Conservation (phyloP, 2,888 invertebrate genomes). For the Camponotus fellah region DNA sequence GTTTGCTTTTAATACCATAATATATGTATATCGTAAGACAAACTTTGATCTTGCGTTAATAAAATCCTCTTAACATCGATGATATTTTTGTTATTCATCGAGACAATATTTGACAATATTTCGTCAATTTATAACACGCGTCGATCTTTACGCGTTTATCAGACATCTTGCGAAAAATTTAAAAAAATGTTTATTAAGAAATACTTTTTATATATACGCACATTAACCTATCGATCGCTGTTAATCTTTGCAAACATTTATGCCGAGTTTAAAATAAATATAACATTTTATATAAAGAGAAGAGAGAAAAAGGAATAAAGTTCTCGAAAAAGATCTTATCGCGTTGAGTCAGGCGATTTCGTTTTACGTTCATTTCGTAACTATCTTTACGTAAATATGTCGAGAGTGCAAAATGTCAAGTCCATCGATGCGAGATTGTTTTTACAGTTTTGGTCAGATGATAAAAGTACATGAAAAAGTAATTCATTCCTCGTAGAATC, state of each 20-base stretch:
- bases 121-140: background rate
- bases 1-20: constrained; percentile 48
- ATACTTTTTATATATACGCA: background rate
- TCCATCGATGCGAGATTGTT: constrained; percentile 49
- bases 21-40: constrained; percentile 17
- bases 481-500: background rate
- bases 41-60: constrained; percentile 38
- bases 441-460: constrained; percentile 46
- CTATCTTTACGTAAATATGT: constrained; percentile 60
- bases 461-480: constrained; percentile 39
- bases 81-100: no score
- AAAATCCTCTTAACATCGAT: constrained; percentile 1
- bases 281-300: constrained; percentile 30
- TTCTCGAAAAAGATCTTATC: constrained; percentile 48
- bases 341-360: constrained; percentile 45
- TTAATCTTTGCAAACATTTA: background rate
- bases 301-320: background rate
- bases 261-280: constrained; percentile 27
- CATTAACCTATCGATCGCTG: background rate
- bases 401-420: constrained; percentile 63
- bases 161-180: background rate
- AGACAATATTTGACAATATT: background rate
- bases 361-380: constrained; percentile 58
- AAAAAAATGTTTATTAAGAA: background rate
- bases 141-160: background rate